phyloP scores from a whole-genome alignment of 1,140 invertebrate species.

The Danaus plexippus region DNA sequence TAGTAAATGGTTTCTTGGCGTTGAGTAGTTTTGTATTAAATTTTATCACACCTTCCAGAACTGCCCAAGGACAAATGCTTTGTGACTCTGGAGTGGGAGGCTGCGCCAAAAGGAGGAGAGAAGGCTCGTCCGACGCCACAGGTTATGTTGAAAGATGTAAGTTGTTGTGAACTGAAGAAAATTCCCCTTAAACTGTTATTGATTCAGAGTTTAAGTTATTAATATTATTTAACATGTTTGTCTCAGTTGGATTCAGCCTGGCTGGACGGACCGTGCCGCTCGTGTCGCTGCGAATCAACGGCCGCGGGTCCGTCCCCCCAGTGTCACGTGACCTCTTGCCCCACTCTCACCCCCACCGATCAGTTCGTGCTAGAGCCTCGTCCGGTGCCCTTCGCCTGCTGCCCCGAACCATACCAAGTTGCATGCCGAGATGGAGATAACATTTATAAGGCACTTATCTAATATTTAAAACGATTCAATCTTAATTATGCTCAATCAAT shows the following conservation, averaged over 20 bases:
- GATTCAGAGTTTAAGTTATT: no score
- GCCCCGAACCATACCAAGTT: slow-evolving; percentile 71
- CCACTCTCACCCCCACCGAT: slow-evolving; percentile 48
- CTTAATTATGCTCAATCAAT: no score
- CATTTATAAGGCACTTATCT: slow-evolving; percentile 64
- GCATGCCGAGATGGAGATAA: slow-evolving; percentile 75
- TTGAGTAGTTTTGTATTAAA: slow-evolving; percentile 4
- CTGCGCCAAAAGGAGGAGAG: slow-evolving; percentile 71
- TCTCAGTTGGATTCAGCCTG: slow-evolving; percentile 73
- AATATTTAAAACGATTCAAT: not conserved
- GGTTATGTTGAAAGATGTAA: slow-evolving; percentile 67
- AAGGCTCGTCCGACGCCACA: slow-evolving; percentile 51
- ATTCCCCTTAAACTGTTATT: no score
- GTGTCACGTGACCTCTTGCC: slow-evolving; percentile 66
- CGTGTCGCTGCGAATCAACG: slow-evolving; percentile 72
- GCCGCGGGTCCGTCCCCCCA: slow-evolving; percentile 18
- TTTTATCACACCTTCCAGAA: slow-evolving; percentile 55
- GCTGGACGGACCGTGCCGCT: slow-evolving; percentile 79
- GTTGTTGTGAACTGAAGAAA: slow-evolving; percentile 15
- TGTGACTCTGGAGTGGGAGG: slow-evolving; percentile 73
- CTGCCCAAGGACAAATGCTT: slow-evolving; percentile 80
- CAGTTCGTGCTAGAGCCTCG: slow-evolving; percentile 73
- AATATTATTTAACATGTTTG: not conserved
- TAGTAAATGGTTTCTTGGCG: no score
- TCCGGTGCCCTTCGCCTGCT: slow-evolving; percentile 74